Base-by-base conservation (phyloP, 30 jellyfish, hydroid and myxozoan species). In the Turritopsis dohrnii region DNA sequence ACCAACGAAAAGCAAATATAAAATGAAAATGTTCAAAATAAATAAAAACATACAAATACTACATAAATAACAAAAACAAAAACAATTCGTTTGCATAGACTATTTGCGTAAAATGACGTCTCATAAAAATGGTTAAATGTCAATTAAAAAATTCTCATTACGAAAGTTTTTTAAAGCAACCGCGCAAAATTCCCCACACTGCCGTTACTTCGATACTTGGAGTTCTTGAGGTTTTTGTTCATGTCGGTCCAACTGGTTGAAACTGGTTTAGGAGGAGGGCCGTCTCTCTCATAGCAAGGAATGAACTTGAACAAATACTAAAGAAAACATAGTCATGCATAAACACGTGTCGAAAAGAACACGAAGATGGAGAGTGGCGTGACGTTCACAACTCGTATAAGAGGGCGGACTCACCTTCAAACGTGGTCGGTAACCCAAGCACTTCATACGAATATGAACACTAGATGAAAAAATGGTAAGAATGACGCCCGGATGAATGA, bases 401-500 rank as follows among this genome's bases (percentile, higher is more conserved):
- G n/a, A 18, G 52, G 23, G 60, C 9, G 28, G 16, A 52, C 66
- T 29, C 76, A 89, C 96, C 88, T 85, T 75, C 72, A 86, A 54
- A 1, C 65, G 23, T 18, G 96, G 90, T 29, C 76, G 72, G 52
- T 76, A 71, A 21, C 96, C 96, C 52, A 89, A 87, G 60, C 94
- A 84, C 65, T 81, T 89, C 82, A 89, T 29, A 1, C 96, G 89
- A 13, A 89, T 88, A 60, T 89, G 88, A 5, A 90, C 31, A 77
- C 96, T 89, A 65, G 5, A 75, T 66, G 71, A 21, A 69, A 13
- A 72, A 17, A 41, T 41, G 21, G 28, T 22, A 23, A 65, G n/a
- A n/a, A n/a, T n/a, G n/a, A n/a, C n/a, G n/a, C n/a, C n/a, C n/a
- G 13, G 13, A 41, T 41, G 5, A 3, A 3, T 41, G 60, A 41